Percentiles rank a stretch among this genome's conserved stretches.
phyloP scores from a whole-genome alignment of 2,797 vertebrate species.

The Antrozous pallidus region DNA sequence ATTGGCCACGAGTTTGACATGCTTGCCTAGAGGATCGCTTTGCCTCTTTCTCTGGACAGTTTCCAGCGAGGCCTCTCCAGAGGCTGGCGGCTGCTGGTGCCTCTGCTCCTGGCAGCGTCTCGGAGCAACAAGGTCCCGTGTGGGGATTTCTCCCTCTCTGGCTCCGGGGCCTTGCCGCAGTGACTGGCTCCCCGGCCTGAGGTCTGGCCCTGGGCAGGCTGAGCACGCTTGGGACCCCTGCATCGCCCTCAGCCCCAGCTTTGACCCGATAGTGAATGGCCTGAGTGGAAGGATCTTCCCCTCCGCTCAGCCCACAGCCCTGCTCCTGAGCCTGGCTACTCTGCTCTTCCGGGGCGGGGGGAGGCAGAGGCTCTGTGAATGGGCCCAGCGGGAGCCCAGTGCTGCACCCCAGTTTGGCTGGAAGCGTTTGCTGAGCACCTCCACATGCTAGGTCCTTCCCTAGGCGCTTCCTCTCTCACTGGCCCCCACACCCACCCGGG shows the following conservation, averaged over 20 bases:
- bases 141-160: background rate
- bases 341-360: too few species aligned
- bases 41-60: background rate
- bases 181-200: background rate
- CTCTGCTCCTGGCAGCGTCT: background rate
- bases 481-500: background rate
- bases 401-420: background rate
- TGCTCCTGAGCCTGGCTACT: background rate
- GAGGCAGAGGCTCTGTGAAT: too few species aligned
- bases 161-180: background rate
- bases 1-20: too few species aligned
- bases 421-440: background rate
- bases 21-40: background rate
- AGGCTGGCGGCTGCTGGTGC: background rate
- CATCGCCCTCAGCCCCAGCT: background rate
- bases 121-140: background rate
- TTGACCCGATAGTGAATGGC: background rate
- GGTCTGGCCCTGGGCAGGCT: background rate
- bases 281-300: background rate
- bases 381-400: background rate
- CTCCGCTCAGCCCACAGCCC: background rate
- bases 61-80: background rate
- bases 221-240: background rate
- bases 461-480: background rate
- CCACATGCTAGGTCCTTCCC: background rate